These are phyloP conservation scores for Oxyscelio sp. DNA, from an alignment of 2,888 invertebrate species.

Conservation along the genomic window DNA sequence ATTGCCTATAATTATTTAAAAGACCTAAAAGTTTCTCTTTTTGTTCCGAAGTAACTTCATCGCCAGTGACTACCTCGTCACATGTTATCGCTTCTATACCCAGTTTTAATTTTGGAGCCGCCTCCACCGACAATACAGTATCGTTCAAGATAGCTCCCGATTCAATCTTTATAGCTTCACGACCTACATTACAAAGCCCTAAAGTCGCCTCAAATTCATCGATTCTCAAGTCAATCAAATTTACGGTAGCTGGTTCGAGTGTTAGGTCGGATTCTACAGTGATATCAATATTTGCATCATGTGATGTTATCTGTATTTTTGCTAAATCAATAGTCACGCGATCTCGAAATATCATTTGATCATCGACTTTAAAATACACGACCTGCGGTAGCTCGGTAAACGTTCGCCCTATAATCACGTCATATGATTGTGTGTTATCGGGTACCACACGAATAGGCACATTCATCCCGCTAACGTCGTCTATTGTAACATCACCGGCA, in stretches of 20 bases:
- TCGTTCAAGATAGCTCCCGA: too few relatives aligned
- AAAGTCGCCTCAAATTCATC: too few relatives aligned
- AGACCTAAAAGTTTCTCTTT: too few relatives aligned
- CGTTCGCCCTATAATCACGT: conserved; percentile 22
- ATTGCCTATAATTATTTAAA: too few relatives aligned
- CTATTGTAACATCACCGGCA: background rate
- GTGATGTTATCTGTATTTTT: background rate
- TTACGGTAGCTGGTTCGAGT: background rate
- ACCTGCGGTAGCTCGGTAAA: conserved; percentile 26
- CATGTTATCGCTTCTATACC: too few relatives aligned
- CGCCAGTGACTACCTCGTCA: too few relatives aligned
- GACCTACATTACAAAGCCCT: too few relatives aligned
- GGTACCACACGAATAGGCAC: conserved; percentile 7
- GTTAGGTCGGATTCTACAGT: background rate
- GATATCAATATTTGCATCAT: background rate
- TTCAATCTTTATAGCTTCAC: too few relatives aligned
- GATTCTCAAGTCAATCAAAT: background rate
- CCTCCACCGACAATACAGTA: too few relatives aligned
- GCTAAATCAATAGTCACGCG: background rate
- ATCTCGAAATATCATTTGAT: conserved; percentile 23
- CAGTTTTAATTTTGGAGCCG: too few relatives aligned
- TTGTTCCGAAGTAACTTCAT: too few relatives aligned
- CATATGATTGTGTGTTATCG: conserved; percentile 8
- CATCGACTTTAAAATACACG: conserved; percentile 25
- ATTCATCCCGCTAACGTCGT: background rate